Evolutionary conservation across 1,140 invertebrate genomes (phyloP).

Genomic region (Platorchestia sp.): DNA sequence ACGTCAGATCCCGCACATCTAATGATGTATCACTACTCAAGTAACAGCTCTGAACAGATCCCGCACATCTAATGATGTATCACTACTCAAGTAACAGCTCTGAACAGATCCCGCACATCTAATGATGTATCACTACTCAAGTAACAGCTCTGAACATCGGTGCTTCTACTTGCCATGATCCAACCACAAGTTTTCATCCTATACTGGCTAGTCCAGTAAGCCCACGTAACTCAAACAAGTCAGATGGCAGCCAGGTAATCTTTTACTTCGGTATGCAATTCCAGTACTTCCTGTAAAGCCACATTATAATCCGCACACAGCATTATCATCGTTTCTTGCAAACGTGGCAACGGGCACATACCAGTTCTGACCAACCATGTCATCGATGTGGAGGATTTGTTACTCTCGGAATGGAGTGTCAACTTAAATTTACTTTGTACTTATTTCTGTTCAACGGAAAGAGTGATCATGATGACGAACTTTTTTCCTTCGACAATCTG

Average conservation of each 20-base stretch:
- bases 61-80: too few relatives aligned
- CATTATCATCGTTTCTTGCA: background rate
- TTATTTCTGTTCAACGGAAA: background rate
- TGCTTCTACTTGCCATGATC: too few relatives aligned
- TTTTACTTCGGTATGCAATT: background rate
- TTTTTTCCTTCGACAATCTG: background rate
- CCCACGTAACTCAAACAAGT: background rate
- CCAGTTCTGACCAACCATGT: too few relatives aligned
- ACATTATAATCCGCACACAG: background rate
- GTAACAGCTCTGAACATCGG: too few relatives aligned
- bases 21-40: too few relatives aligned
- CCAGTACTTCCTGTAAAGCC: background rate
- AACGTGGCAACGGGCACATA: background rate
- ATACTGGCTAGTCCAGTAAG: too few relatives aligned
- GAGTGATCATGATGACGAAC: background rate
- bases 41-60: too few relatives aligned
- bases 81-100: too few relatives aligned
- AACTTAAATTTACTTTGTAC: background rate
- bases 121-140: too few relatives aligned
- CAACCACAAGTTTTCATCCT: too few relatives aligned
- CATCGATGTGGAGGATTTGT: background rate
- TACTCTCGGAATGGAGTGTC: background rate
- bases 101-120: too few relatives aligned
- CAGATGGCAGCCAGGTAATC: background rate
- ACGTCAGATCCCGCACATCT: too few relatives aligned